Percentiles rank a stretch among this genome's conserved stretches.
phyloP scores from a whole-genome alignment of 92 coral and sea anemone species.

The Palythoa heliodiscus region DNA sequence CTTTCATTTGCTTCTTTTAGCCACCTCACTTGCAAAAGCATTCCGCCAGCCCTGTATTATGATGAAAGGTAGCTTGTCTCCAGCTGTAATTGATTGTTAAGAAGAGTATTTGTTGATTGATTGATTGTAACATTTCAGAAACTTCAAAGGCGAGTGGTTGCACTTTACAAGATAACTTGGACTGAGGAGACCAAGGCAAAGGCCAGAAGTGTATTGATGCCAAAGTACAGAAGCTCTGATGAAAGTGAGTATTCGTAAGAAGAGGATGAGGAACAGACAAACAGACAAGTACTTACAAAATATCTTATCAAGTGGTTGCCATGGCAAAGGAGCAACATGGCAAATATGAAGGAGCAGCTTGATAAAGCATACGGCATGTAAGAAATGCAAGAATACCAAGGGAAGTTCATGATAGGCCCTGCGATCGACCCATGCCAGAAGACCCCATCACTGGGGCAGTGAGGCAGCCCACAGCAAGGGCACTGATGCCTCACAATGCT shows the following conservation, averaged over 20 bases:
- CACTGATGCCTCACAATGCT: conserved; percentile 7
- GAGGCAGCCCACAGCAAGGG: conserved; percentile 17
- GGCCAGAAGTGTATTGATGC: too few relatives aligned
- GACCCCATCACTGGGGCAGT: conserved; percentile 4
- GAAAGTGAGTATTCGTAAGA: background rate
- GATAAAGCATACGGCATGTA: background rate
- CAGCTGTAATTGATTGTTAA: too few relatives aligned
- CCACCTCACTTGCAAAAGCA: too few relatives aligned
- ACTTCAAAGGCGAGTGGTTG: conserved; percentile 12
- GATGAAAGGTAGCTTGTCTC: too few relatives aligned
- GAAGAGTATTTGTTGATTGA: too few relatives aligned
- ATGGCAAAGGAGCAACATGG: background rate
- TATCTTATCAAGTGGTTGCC: background rate
- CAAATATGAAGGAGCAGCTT: background rate
- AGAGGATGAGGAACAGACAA: background rate
- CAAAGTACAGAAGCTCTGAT: too few relatives aligned
- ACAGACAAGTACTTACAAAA: background rate
- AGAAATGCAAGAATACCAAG: conserved; percentile 1
- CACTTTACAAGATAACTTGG: conserved; percentile 2
- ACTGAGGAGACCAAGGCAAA: conserved; percentile 16
- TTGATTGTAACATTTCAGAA: too few relatives aligned
- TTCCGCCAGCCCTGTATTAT: too few relatives aligned
- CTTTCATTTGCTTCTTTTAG: too few relatives aligned
- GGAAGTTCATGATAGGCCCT: too few relatives aligned
- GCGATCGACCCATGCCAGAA: background rate